Base-by-base conservation (phyloP, 2,797 vertebrate genomes). In the Tragopan temminckii region DNA sequence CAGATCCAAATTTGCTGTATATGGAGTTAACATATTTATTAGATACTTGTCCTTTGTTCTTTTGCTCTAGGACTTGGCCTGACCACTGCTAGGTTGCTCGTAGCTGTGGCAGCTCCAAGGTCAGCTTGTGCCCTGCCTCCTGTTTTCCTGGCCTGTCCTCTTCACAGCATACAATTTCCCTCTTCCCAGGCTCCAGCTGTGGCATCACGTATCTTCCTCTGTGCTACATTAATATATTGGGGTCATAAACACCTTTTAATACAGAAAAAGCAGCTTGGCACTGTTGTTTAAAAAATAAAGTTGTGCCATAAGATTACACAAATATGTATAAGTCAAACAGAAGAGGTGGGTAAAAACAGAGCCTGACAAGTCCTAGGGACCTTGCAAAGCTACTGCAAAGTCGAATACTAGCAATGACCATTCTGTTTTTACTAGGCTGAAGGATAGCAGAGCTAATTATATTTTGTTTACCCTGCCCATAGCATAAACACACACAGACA, bases 171-270 rank as follows among this genome's bases (percentile, higher is more conserved):
- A 5, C 5, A 35, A 1, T 42, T 33, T 53, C 38, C 13, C 1
- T 48, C 18, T 52, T 77, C 66, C 29, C 18, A 59, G 35, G 9
- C 45, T 69, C 78, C 63, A 58, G 19, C 29, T 81, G 21, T 38
- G 38, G 11, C 55, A 77, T 40, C 20, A 69, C 69, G 7, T 11
- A 1, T 52, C 8, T 66, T 94, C 25, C 55, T 80, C n/a, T 58
- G 15, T n/a, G 13, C 4, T 1, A 2, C 36, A 46, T 55, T 21
- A 31, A 20, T 48, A 7, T 1, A 1, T 6, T 18, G 21, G 15
- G 7, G 8, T 82, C 48, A 29, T 46, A 35, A 23, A 4, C n/a
- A 38, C 38, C 59, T 71, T 8, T 52, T 80, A 63, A 21, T 71
- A 24, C 43, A 57, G 27, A 70, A 78, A 46, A 62, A 53, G 9